Conservation (phyloP, 2,888 invertebrate genomes). For the Iselma pallidipennis region DNA sequence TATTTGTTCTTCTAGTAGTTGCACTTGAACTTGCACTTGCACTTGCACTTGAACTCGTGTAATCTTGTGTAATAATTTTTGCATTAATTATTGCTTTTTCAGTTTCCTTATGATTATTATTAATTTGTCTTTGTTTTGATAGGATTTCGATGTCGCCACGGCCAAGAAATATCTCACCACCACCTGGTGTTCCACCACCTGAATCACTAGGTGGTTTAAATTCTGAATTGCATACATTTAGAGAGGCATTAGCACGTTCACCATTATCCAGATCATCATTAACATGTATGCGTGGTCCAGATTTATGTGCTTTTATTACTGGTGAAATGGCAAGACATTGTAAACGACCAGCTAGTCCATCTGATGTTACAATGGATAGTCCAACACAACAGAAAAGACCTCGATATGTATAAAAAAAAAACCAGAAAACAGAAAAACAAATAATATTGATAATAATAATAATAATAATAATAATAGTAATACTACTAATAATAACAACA, state of each 20-base stretch:
- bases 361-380: slow-evolving; percentile 77
- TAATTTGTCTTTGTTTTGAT: slow-evolving; percentile 8
- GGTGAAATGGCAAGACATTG: slow-evolving; percentile 75
- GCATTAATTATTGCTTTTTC: slow-evolving; percentile 1
- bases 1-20: no score
- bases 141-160: slow-evolving; percentile 54
- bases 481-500: background rate
- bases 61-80: slow-evolving; percentile 7
- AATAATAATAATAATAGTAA: background rate
- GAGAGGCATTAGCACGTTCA: slow-evolving; percentile 71
- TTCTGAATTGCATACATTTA: slow-evolving; percentile 71
- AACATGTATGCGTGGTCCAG: slow-evolving; percentile 51
- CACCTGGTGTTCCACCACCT: slow-evolving; percentile 48
- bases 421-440: background rate
- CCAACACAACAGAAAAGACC: slow-evolving; percentile 75
- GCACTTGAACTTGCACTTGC: no score
- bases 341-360: slow-evolving; percentile 69
- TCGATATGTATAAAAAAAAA: slow-evolving; percentile 65
- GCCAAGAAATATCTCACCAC: slow-evolving; percentile 59
- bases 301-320: slow-evolving; percentile 73
- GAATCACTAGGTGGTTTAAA: slow-evolving; percentile 55
- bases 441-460: slow-evolving; percentile 6
- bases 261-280: slow-evolving; percentile 53
- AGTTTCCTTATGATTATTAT: slow-evolving; percentile 32
- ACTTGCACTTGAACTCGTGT: no score